Percentiles rank a stretch among this genome's conserved stretches.
These are phyloP conservation scores for Phenganax stokvisi DNA, from an alignment of 92 coral and sea anemone species.

Conservation along the genomic window DNA sequence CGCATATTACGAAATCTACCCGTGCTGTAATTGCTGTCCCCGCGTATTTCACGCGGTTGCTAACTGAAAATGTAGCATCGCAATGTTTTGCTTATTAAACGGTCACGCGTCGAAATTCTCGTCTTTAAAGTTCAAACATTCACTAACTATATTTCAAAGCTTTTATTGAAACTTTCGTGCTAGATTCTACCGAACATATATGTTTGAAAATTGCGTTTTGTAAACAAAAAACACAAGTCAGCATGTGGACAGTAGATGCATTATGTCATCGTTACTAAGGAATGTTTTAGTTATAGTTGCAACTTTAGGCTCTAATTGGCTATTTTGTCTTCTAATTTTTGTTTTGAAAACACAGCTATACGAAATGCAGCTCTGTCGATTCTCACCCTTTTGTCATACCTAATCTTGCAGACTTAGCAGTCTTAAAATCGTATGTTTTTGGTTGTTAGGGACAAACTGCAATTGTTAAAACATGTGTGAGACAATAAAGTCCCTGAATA, in stretches of 20 bases:
- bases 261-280: not conserved
- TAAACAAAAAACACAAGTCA: conserved; percentile 19
- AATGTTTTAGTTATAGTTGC: not conserved
- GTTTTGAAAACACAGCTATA: not conserved
- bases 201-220: conserved; percentile 8
- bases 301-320: not conserved
- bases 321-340: not conserved
- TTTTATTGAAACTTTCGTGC: not conserved
- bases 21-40: not conserved
- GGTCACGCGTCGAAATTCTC: not conserved
- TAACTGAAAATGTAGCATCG: conserved; percentile 1
- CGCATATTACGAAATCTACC: not conserved
- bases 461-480: not conserved
- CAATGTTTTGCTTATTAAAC: not conserved
- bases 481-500: not conserved
- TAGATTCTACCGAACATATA: not conserved
- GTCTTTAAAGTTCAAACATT: not conserved
- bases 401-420: not conserved
- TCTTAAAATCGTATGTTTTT: not conserved
- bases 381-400: too few species aligned
- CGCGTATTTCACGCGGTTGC: conserved; percentile 7
- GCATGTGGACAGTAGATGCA: conserved; percentile 15
- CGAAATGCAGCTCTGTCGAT: not conserved
- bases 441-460: conserved; percentile 29
- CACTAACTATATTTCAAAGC: not conserved